A percentile compares a stretch with the other conserved stretches of the same genome.
phyloP scores from a whole-genome alignment of 37 sponge, comb jelly and placozoan species.

The Trichoplax adhaerens region DNA sequence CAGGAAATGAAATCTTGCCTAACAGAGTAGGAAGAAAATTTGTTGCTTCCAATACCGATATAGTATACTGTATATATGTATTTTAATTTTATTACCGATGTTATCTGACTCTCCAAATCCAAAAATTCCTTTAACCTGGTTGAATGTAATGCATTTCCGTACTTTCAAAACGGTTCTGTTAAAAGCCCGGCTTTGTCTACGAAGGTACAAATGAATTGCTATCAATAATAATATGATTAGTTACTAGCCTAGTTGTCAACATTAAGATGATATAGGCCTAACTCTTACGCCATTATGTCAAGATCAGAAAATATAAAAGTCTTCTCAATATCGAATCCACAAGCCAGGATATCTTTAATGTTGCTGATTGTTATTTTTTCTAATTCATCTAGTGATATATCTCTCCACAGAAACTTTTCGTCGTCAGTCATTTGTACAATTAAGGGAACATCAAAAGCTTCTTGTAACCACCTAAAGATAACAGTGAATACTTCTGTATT shows the following conservation, averaged over 20 bases:
- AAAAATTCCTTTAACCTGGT: constrained; percentile 93
- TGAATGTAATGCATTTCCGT: constrained; percentile 91
- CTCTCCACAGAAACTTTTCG: constrained; percentile 98
- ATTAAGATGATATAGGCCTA: neutral
- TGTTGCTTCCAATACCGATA: neutral
- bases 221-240: too few relatives aligned
- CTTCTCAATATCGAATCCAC: constrained; percentile 88
- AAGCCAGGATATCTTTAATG: constrained; percentile 97
- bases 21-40: neutral
- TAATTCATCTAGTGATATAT: constrained; percentile 74
- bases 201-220: constrained; percentile 36
- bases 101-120: constrained; percentile 81
- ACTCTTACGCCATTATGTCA: constrained; percentile 70
- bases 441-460: constrained; percentile 96
- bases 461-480: constrained; percentile 77
- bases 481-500: too few relatives aligned
- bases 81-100: constrained; percentile 44
- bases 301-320: constrained; percentile 98
- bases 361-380: constrained; percentile 76
- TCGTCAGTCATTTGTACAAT: constrained; percentile 98
- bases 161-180: constrained; percentile 31
- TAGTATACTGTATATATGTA: neutral
- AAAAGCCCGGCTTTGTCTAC: constrained; percentile 33
- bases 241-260: neutral
- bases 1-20: constrained; percentile 88